Base-by-base conservation (phyloP, 1,140 invertebrate species). In the Neodiprion lecontei region DNA sequence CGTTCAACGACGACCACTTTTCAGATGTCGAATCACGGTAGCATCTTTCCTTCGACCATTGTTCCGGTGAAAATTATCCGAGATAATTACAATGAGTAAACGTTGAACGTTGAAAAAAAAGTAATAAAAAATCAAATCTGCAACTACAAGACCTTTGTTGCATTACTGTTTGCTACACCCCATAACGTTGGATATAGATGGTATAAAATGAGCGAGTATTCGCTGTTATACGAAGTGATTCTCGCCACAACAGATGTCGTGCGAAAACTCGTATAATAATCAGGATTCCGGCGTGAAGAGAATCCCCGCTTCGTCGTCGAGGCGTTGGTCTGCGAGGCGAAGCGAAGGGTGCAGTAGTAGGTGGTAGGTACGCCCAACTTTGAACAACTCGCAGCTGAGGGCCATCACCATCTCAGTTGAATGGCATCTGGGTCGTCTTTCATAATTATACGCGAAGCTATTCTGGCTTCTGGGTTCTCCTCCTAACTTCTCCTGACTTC, bases 341-440 rank as follows among this genome's bases (percentile, higher is more conserved):
- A 61, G 28, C 28, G 28, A 40, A 40, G 28, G 28, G 28, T 40
- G 28, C 28, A 40, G 28, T 40, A 40, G 28, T 40, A 40, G 28
- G 47, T 67, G 74, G 47, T 72, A 71, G 68, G 74, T 77, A 66
- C 23, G 61, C 69, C 53, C 11, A 61, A 61, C 53, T 61, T 61
- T 61, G 53, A 61, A 61, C n/a, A 61, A 61, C 53, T 61, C 53
- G 53, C 53, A 61, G 53, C 53, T 61, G 53, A 61, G 53, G 9
- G n/a, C 53, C 53, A 61, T 61, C 53, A 61, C 53, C 53, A 17
- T 61, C 53, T 61, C 11, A 14, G 53, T 68, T 61, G 69, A 76
- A 67, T 50, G 61, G 79, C 77, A 79, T 78, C 75, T 79, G 75
- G 79, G 79, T 78, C 79, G 75, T 79, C 79, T 78, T 79, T 76